phyloP scores from a whole-genome alignment of 2,888 invertebrate genomes.

The Sphaerophoria rueppellii region DNA sequence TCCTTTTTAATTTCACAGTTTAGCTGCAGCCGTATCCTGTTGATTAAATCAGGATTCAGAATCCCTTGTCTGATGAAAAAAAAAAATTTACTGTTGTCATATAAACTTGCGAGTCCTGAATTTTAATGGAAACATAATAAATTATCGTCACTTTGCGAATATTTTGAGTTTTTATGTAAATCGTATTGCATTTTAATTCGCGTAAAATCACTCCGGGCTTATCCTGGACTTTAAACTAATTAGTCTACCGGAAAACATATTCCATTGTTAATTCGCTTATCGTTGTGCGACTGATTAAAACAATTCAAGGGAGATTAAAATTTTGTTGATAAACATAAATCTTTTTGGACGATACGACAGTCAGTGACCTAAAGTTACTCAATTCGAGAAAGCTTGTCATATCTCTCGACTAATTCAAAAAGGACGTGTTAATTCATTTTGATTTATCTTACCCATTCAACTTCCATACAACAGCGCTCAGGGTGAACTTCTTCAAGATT shows the following conservation, averaged over 20 bases:
- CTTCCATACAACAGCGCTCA: not conserved
- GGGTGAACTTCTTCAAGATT: not conserved
- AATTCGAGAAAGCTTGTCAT: conserved; percentile 10
- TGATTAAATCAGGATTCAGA: conserved; percentile 13
- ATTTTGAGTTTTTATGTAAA: not conserved
- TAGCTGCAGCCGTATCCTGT: conserved; percentile 6
- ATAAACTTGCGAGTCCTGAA: conserved; percentile 3
- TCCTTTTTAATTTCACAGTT: conserved; percentile 4
- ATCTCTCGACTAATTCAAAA: conserved; percentile 10
- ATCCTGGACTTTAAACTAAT: conserved; percentile 26
- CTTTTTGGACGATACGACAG: not conserved
- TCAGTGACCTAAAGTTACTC: not conserved
- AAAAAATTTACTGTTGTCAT: not conserved
- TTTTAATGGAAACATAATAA: conserved; percentile 10
- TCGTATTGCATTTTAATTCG: conserved; percentile 16
- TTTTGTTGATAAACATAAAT: not conserved
- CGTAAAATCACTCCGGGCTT: not conserved
- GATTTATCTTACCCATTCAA: conserved; percentile 28
- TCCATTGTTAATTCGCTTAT: conserved; percentile 14
- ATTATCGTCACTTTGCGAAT: not conserved
- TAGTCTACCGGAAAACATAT: not conserved
- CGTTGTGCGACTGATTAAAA: conserved; percentile 3
- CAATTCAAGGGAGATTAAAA: conserved; percentile 11
- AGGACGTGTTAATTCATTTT: conserved; percentile 38
- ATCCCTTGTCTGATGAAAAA: conserved; percentile 12